A percentile compares a stretch with the other conserved stretches of the same genome.
Conservation (phyloP, 1,140 invertebrate genomes). For the Drosophila saltans region DNA sequence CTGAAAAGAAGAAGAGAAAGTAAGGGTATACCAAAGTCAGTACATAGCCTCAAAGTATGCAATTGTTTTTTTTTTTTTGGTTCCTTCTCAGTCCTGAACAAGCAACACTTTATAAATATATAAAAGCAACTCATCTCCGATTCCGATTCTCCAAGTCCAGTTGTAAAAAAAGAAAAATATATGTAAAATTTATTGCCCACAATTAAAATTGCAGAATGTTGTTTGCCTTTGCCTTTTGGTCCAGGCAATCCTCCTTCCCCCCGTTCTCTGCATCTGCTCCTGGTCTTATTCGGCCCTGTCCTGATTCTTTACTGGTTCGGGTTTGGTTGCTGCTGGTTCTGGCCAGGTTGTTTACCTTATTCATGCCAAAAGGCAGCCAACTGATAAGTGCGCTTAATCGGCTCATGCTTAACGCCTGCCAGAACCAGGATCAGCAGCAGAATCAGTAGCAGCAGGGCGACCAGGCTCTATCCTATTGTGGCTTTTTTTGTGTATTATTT, state of each 20-base stretch:
- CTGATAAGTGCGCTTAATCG: slow-evolving; percentile 72
- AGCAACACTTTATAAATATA: slow-evolving; percentile 42
- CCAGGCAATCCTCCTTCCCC: neutral
- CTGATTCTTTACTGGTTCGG: neutral
- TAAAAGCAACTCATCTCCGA: slow-evolving; percentile 18
- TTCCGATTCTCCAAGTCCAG: slow-evolving; percentile 2
- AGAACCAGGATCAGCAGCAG: slow-evolving; percentile 7
- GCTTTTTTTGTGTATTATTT: slow-evolving; percentile 57
- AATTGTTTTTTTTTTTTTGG: neutral
- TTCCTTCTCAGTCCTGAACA: too few relatives aligned
- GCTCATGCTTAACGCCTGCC: slow-evolving; percentile 66
- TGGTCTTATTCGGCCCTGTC: too few relatives aligned
- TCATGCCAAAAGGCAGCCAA: slow-evolving; percentile 10
- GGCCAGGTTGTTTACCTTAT: slow-evolving; percentile 11
- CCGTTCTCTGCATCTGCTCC: too few relatives aligned
- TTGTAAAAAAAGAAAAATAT: slow-evolving; percentile 7
- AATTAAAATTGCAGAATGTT: slow-evolving; percentile 69
- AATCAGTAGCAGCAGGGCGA: neutral
- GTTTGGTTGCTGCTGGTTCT: neutral
- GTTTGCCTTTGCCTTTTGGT: slow-evolving; percentile 37
- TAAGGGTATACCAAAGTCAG: neutral
- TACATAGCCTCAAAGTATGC: neutral
- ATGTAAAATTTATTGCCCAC: slow-evolving; percentile 67
- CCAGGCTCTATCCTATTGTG: slow-evolving; percentile 37
- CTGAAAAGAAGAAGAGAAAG: too few relatives aligned